phyloP scores from a whole-genome alignment of 2,797 vertebrate species.

The Gymnocypris eckloni region DNA sequence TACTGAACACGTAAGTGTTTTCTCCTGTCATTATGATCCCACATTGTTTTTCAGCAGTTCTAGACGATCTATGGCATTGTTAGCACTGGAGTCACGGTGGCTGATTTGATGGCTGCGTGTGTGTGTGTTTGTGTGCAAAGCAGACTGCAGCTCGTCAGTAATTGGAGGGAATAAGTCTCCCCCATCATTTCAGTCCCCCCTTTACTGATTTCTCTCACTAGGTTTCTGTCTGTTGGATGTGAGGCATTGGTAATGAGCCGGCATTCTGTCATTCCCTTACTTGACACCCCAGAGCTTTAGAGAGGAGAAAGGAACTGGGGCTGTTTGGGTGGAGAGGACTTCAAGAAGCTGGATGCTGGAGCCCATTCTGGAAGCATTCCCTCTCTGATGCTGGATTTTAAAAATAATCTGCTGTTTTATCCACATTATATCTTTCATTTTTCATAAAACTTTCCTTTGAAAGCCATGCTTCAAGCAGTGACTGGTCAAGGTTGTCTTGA shows the following conservation, averaged over 20 bases:
- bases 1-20: not conserved
- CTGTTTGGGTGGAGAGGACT: constrained; percentile 1
- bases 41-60: not conserved
- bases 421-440: not conserved
- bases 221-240: constrained; percentile 25
- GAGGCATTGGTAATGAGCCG: constrained; percentile 27
- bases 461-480: not conserved
- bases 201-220: constrained; percentile 24
- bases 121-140: constrained; percentile 13
- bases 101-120: constrained; percentile 11
- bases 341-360: not conserved
- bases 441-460: not conserved
- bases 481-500: not conserved
- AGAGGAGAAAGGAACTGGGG: not conserved
- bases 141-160: constrained; percentile 40
- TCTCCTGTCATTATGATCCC: constrained; percentile 16
- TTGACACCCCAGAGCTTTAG: constrained; percentile 6
- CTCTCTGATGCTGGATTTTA: not conserved
- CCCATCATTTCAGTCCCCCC: constrained; percentile 17
- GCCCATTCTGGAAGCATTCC: not conserved
- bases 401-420: not conserved
- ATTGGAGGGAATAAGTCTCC: constrained; percentile 31
- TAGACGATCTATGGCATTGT: constrained; percentile 24
- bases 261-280: constrained; percentile 31
- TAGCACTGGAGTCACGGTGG: not conserved